These are phyloP conservation scores for Danionella dracula DNA, from an alignment of 2,797 vertebrate species.

Conservation along the genomic window DNA sequence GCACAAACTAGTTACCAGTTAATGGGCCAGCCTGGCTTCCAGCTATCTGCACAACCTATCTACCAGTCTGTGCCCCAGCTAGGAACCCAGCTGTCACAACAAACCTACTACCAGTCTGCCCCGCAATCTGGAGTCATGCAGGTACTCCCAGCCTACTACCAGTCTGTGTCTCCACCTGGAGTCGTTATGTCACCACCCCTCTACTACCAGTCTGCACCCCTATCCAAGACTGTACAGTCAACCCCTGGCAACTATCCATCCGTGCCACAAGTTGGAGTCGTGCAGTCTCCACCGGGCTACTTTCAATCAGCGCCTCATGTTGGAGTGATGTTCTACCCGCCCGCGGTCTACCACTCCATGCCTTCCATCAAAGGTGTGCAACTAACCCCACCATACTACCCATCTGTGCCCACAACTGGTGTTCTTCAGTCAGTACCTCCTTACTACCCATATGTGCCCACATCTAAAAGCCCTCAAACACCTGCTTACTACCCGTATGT, in stretches of 20 bases:
- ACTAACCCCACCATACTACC: rapidly evolving
- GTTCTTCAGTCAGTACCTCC: not conserved
- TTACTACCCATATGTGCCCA: rapidly evolving
- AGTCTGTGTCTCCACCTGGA: not conserved
- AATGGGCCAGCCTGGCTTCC: too few relatives aligned
- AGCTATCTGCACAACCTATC: rapidly evolving
- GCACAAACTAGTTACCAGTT: not conserved
- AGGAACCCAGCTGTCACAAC: not conserved
- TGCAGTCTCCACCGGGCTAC: too few relatives aligned
- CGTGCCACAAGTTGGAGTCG: not conserved
- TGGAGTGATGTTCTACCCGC: too few relatives aligned
- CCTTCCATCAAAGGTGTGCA: not conserved
- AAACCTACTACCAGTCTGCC: not conserved
- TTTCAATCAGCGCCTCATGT: too few relatives aligned
- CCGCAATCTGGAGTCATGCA: not conserved
- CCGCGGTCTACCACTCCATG: not conserved
- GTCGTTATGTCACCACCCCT: too few relatives aligned
- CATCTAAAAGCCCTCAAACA: rapidly evolving
- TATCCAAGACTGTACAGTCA: not conserved
- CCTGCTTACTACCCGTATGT: not conserved
- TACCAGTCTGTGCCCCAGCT: not conserved
- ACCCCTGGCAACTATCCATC: not conserved
- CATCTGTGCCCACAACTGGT: not conserved
- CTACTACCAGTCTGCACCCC: not conserved
- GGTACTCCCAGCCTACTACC: not conserved